Base-by-base conservation (phyloP, 2,888 invertebrate genomes). In the Alentia gelatinosa region DNA sequence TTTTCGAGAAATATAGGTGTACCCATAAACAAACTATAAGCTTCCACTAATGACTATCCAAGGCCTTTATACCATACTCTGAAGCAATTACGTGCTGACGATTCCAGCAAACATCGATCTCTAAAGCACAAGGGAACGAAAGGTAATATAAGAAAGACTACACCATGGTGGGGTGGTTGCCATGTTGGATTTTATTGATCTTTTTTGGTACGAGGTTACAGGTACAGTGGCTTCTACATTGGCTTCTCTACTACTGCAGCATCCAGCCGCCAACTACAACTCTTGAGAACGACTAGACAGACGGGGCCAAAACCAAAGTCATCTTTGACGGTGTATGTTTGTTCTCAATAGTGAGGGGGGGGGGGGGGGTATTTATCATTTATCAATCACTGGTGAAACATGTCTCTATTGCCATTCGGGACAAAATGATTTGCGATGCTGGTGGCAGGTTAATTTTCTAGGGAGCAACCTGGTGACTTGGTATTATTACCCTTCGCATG, bases 121-220 rank as follows among this genome's bases (percentile, higher is more conserved):
- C n/a, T n/a, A n/a, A n/a, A n/a, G n/a, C n/a, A n/a, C n/a, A n/a
- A n/a, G n/a, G n/a, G n/a, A n/a, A n/a, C n/a, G n/a, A n/a, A n/a
- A n/a, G n/a, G n/a, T n/a, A n/a, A n/a, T n/a, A n/a, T n/a, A 56
- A 56, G 56, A 19, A 79, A 79, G 35, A 35, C 5, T 79, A 79
- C 37, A 23, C 79, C 37, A 39, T 23, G n/a, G 5, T 79, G 79
- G 79, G 79, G 79, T 79, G 79, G 79, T 79, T 79, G 79, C 79
- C 79, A 79, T 79, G 79, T 79, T 79, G 79, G 79, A 79, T 79
- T 79, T 79, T 79, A 79, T 79, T 79, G 37, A 79, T 79, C 35
- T 79, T 79, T 68, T 30, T 74, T 35, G 74, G 5, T 79, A 79
- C n/a, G 37, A 37, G 79, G 79, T 7, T 79, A 79, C 79, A 79